Evolutionary conservation across 2,797 vertebrate genomes (phyloP).

Genomic region (Anguilla obscura): DNA sequence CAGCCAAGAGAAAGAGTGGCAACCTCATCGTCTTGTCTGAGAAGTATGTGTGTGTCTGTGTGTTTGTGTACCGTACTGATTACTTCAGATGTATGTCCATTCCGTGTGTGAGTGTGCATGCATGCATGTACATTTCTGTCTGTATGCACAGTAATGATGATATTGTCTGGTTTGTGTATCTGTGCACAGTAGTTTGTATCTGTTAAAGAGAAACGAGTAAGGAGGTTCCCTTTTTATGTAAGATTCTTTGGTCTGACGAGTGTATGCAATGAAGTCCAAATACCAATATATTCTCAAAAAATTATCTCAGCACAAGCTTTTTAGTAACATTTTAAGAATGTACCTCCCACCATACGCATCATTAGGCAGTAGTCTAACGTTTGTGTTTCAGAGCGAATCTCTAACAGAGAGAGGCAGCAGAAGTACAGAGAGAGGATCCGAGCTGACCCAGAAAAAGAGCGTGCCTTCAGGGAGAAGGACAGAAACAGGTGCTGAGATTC

Average conservation of each 20-base stretch:
- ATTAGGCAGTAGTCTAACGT: background rate
- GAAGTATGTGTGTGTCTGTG: constrained; percentile 18
- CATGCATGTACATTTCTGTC: background rate
- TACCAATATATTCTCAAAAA: background rate
- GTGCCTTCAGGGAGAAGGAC: constrained; percentile 46
- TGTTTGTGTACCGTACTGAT: background rate
- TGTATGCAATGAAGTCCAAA: background rate
- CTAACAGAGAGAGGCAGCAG: constrained; percentile 45
- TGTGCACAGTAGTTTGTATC: too few relatives aligned
- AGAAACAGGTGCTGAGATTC: constrained; percentile 48
- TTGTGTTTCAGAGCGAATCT: constrained; percentile 42
- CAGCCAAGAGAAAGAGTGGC: background rate
- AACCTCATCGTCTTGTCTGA: background rate
- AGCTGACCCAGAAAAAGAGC: constrained; percentile 43
- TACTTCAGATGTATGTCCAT: background rate
- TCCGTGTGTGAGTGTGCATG: background rate
- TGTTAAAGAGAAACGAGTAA: background rate
- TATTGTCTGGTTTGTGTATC: background rate
- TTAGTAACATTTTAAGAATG: background rate
- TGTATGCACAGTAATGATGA: background rate
- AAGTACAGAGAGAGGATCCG: constrained; percentile 48
- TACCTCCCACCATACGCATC: background rate
- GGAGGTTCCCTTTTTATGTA: background rate
- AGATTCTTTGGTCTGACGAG: background rate
- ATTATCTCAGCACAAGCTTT: background rate